A percentile compares a stretch with the other conserved stretches of the same genome.
Evolutionary conservation across 2,113 vertebrate genomes (phyloP).

Genomic region (Galeopterus variegatus): DNA sequence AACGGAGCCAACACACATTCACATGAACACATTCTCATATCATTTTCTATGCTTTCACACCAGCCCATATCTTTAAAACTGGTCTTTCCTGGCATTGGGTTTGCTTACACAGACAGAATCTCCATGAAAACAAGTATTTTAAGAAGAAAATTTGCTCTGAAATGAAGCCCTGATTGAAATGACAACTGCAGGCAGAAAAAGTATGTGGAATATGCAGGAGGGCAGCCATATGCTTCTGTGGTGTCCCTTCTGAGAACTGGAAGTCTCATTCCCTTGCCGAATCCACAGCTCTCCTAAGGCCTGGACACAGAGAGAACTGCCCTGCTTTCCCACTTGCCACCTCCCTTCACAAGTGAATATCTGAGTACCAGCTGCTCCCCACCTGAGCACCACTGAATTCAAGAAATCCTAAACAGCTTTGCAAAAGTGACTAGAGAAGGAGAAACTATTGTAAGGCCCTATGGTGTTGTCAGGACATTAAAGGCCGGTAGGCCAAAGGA

Average conservation of each 20-base stretch:
- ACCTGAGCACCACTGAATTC: neutral
- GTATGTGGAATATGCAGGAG: constrained; percentile 22
- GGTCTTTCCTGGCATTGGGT: neutral
- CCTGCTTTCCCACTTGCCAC: neutral
- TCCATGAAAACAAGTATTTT: constrained; percentile 30
- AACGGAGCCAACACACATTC: neutral
- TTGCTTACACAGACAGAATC: neutral
- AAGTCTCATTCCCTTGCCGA: neutral
- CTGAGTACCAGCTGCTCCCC: constrained; percentile 53
- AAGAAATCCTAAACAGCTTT: constrained; percentile 57
- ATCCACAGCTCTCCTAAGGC: neutral
- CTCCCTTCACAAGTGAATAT: constrained; percentile 40
- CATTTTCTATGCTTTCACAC: neutral
- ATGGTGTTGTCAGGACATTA: neutral
- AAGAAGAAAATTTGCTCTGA: constrained; percentile 50
- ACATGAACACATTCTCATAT: neutral
- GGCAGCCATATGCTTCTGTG: neutral
- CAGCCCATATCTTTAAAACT: neutral
- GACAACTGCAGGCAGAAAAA: constrained; percentile 58
- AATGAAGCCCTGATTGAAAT: neutral
- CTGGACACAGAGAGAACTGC: neutral
- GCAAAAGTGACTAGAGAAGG: constrained; percentile 13
- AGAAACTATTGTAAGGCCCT: constrained; percentile 51
- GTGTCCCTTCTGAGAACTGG: neutral
- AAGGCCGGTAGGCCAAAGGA: neutral